A percentile compares a stretch with the other conserved stretches of the same genome.
These are phyloP conservation scores for Conops quadrifasciatus DNA, from an alignment of 2,888 invertebrate genomes.

Conservation along the genomic window DNA sequence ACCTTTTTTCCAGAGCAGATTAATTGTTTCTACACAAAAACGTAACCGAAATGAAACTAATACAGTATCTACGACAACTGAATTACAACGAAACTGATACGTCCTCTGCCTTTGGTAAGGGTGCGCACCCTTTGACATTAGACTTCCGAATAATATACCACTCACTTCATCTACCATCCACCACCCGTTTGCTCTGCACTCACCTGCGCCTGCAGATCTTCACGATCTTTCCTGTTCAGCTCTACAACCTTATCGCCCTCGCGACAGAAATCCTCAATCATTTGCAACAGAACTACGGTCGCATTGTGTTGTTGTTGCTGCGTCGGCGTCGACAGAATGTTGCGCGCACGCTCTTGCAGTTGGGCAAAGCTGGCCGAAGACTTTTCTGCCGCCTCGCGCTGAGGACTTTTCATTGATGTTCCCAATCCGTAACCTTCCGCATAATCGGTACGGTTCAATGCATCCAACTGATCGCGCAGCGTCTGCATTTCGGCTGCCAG, in stretches of 20 bases:
- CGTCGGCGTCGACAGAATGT: conserved; percentile 57
- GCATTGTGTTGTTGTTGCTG: conserved; percentile 51
- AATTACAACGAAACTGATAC: no score
- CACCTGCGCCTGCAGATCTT: conserved; percentile 81
- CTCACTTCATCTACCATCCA: not conserved
- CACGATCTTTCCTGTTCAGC: conserved; percentile 72
- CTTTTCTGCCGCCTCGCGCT: conserved; percentile 48
- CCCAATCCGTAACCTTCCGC: conserved; percentile 68
- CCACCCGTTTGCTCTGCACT: no score
- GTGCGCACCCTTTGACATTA: no score
- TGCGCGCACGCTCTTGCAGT: conserved; percentile 62
- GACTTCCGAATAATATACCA: not conserved
- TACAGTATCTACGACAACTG: no score
- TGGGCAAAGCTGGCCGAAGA: conserved; percentile 58
- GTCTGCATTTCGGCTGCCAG: conserved; percentile 67
- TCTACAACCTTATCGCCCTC: conserved; percentile 73
- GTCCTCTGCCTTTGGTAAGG: no score
- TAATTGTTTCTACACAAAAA: no score
- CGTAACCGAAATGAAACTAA: no score
- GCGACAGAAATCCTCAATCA: conserved; percentile 72
- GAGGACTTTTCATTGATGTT: conserved; percentile 53
- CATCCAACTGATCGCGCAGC: conserved; percentile 62
- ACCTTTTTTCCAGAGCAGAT: no score
- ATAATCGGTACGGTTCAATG: conserved; percentile 65
- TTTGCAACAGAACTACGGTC: conserved; percentile 66